A percentile compares a stretch with the other conserved stretches of the same genome.
Conservation (phyloP, 2,888 invertebrate species). For the Nomada flava region DNA sequence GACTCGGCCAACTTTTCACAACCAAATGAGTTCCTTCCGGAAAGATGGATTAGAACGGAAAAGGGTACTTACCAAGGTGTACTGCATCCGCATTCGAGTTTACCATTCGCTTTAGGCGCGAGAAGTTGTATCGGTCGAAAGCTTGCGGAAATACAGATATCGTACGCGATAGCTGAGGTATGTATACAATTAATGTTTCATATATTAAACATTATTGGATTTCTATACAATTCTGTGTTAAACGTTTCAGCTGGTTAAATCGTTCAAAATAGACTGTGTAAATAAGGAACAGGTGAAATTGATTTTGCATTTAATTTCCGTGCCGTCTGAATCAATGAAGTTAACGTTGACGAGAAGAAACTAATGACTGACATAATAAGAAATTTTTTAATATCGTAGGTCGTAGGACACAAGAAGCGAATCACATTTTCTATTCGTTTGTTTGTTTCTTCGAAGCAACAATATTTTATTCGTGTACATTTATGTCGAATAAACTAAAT, state of each 20-base stretch:
- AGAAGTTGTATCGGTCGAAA: constrained; percentile 94
- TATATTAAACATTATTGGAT: background rate
- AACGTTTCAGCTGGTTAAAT: constrained; percentile 85
- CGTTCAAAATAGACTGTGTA: constrained; percentile 85
- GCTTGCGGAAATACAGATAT: constrained; percentile 91
- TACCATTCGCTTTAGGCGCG: constrained; percentile 93
- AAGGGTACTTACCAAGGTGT: constrained; percentile 83
- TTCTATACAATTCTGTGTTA: background rate
- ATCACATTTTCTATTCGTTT: background rate
- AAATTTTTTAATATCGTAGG: background rate
- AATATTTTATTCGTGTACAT: constrained; percentile 21
- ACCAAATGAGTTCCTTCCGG: constrained; percentile 89
- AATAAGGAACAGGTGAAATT: constrained; percentile 86
- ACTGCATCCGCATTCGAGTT: constrained; percentile 88
- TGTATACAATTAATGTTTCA: background rate
- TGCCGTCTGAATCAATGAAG: constrained; percentile 86
- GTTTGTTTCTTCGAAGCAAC: constrained; percentile 1
- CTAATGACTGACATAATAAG: background rate
- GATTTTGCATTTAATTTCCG: constrained; percentile 87
- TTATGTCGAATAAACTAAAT: constrained; percentile 33
- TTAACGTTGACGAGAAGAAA: constrained; percentile 80
- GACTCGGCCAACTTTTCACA: constrained; percentile 89
- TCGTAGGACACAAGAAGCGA: too few relatives aligned
- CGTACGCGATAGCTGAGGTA: constrained; percentile 88
- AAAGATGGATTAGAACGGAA: constrained; percentile 90